These are phyloP conservation scores for Schizothorax lantsangensis DNA, from an alignment of 2,797 vertebrate species.

Conservation along the genomic window DNA sequence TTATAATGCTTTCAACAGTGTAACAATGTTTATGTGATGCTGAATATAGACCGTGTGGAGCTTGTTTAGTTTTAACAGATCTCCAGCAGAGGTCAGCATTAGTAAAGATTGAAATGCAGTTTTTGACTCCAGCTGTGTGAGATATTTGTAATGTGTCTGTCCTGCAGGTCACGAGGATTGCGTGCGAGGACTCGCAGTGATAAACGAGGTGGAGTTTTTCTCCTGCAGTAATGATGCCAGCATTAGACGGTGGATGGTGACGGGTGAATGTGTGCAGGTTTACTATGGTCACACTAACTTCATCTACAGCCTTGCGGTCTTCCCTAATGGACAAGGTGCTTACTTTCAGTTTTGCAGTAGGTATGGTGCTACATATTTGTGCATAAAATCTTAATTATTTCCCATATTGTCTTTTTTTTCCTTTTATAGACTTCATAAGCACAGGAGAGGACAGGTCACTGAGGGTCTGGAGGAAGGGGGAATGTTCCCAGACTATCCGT, in stretches of 20 bases:
- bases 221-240: constrained; percentile 96
- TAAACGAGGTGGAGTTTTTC: constrained; percentile 91
- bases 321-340: constrained; percentile 90
- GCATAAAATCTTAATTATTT: background rate
- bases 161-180: constrained; percentile 93
- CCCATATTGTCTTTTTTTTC: background rate
- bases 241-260: constrained; percentile 92
- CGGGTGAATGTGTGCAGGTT: constrained; percentile 91
- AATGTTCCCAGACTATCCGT: constrained; percentile 92
- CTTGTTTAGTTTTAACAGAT: background rate
- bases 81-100: constrained; percentile 31
- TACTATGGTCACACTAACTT: constrained; percentile 97
- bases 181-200: constrained; percentile 91
- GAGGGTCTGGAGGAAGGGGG: constrained; percentile 91
- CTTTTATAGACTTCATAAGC: constrained; percentile 87
- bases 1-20: background rate
- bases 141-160: background rate
- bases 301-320: constrained; percentile 93
- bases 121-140: background rate
- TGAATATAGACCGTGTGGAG: background rate
- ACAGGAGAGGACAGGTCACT: constrained; percentile 93
- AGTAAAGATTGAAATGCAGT: background rate
- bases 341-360: constrained; percentile 3
- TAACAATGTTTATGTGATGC: background rate
- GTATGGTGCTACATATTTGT: background rate